A percentile compares a stretch with the other conserved stretches of the same genome.
Conservation (phyloP, 2,113 vertebrate species). For the Scolopax mira region DNA sequence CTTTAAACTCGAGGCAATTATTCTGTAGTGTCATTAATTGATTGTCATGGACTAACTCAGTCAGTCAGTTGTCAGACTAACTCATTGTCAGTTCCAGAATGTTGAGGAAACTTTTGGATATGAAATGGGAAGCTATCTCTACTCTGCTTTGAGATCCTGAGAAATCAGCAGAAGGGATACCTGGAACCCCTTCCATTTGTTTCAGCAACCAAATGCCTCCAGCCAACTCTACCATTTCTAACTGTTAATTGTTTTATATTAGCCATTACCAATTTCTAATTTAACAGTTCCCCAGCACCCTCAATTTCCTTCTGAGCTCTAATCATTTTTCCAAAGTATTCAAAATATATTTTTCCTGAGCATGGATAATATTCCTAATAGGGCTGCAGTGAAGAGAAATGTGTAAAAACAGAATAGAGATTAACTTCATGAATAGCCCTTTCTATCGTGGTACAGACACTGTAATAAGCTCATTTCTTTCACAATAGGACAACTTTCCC, state of each 20-base stretch:
- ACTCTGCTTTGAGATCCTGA: neutral
- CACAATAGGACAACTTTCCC: neutral
- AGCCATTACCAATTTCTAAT: conserved; percentile 28
- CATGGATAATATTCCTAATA: conserved; percentile 6
- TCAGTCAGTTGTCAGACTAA: too few species aligned
- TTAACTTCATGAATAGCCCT: neutral
- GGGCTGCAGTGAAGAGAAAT: neutral
- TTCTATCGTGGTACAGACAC: neutral
- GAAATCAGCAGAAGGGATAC: neutral
- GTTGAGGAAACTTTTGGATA: neutral
- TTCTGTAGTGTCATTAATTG: neutral
- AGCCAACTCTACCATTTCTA: neutral
- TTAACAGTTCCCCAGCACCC: conserved; percentile 3
- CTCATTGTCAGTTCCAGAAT: neutral
- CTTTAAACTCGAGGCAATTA: neutral
- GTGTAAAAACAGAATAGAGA: neutral
- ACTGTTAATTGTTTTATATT: conserved; percentile 13
- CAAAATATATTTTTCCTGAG: neutral
- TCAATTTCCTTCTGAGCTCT: neutral
- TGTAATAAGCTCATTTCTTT: neutral
- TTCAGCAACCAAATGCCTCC: neutral
- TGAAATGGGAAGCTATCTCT: neutral
- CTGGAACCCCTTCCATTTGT: neutral
- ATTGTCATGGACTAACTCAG: neutral
- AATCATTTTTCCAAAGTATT: neutral